A percentile compares a stretch with the other conserved stretches of the same genome.
Conservation (phyloP, 2,113 vertebrate genomes). For the Pelvicachromis taeniatus region DNA sequence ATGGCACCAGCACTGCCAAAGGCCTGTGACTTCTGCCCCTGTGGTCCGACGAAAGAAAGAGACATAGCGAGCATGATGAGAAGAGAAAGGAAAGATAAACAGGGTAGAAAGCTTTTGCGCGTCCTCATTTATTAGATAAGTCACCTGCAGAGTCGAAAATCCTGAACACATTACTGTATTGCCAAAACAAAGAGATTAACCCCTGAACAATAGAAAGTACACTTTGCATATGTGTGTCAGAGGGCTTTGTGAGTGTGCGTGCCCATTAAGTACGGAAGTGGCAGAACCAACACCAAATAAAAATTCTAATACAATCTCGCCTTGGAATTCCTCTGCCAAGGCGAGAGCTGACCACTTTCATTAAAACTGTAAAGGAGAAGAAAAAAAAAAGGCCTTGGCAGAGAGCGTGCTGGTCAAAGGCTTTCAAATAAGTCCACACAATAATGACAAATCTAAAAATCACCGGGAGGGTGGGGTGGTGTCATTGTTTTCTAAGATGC, state of each 20-base stretch:
- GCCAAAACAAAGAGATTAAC: background rate
- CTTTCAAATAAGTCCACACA: background rate
- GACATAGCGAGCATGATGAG: background rate
- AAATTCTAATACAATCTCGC: background rate
- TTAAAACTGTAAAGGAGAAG: background rate
- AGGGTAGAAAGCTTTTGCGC: background rate
- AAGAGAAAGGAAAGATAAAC: background rate
- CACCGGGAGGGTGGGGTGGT: background rate
- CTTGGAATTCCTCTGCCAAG: background rate
- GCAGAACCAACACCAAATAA: background rate
- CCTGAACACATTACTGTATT: background rate
- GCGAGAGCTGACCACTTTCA: background rate
- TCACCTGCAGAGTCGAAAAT: background rate
- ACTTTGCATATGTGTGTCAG: background rate
- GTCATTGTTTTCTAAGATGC: background rate
- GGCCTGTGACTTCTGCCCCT: constrained; percentile 49
- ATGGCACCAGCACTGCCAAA: constrained; percentile 18
- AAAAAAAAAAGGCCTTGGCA: background rate
- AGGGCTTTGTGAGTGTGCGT: background rate
- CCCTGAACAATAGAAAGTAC: background rate
- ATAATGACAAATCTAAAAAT: background rate
- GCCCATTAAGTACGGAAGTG: background rate
- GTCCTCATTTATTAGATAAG: background rate
- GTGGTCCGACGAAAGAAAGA: constrained; percentile 21
- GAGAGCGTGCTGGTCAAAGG: background rate